A percentile compares a stretch with the other conserved stretches of the same genome.
phyloP scores from a whole-genome alignment of 2,888 invertebrate genomes.

The Cosmorhoe ocellata region DNA sequence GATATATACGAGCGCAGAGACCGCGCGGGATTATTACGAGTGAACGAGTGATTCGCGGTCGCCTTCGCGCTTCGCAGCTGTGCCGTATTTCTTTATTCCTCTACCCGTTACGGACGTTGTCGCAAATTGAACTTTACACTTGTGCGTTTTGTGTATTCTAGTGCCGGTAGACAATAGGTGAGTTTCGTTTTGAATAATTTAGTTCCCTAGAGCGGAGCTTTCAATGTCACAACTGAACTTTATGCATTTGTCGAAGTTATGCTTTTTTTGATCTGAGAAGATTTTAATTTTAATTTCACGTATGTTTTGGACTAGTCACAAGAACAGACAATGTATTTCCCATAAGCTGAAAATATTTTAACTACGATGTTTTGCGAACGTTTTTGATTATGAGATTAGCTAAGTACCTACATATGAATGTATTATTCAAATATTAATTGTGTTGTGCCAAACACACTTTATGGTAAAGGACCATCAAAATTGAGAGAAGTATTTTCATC shows the following conservation, averaged over 20 bases:
- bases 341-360: no score
- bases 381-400: no score
- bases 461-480: constrained; percentile 5
- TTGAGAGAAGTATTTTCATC: constrained; percentile 4
- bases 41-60: constrained; percentile 60
- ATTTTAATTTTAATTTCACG: no score
- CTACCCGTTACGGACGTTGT: constrained; percentile 42
- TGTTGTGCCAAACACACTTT: constrained; percentile 9
- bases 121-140: constrained; percentile 33
- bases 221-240: no score
- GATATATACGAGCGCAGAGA: constrained; percentile 65
- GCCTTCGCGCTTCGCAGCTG: constrained; percentile 52
- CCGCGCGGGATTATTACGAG: constrained; percentile 74
- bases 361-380: no score
- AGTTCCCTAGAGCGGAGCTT: not conserved
- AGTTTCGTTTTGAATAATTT: constrained; percentile 34
- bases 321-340: no score
- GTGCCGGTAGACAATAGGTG: constrained; percentile 53
- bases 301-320: no score
- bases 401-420: no score
- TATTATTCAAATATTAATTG: not conserved
- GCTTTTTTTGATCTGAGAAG: no score
- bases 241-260: no score
- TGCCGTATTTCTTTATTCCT: constrained; percentile 41
- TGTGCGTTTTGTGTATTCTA: constrained; percentile 59